Conservation (phyloP, 2,113 vertebrate species). For the Zosterops hypoxanthus region DNA sequence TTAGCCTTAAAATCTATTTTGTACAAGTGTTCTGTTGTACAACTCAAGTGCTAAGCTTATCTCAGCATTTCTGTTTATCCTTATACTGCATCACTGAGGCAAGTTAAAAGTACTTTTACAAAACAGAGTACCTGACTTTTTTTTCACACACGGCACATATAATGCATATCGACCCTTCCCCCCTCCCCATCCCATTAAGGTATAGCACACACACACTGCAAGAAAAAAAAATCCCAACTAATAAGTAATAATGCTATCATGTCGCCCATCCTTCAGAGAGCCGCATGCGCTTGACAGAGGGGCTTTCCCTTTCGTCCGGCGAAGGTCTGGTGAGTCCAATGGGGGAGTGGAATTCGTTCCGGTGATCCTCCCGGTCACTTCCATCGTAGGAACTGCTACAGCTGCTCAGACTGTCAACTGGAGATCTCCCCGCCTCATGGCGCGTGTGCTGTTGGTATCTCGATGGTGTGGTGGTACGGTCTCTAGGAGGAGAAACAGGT, state of each 20-base stretch:
- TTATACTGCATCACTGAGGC: conserved; percentile 95
- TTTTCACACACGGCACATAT: conserved; percentile 91
- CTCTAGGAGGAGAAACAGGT: conserved; percentile 99
- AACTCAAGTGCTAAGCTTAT: conserved; percentile 94
- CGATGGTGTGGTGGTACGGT: conserved; percentile 94
- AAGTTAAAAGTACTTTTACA: conserved; percentile 97
- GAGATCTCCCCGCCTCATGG: conserved; percentile 97
- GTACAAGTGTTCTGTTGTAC: conserved; percentile 94
- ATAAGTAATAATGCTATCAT: conserved; percentile 89
- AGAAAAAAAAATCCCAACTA: conserved; percentile 74
- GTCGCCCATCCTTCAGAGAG: conserved; percentile 99
- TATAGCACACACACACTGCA: conserved; percentile 92
- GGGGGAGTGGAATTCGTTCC: conserved; percentile 97
- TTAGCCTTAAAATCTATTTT: conserved; percentile 95
- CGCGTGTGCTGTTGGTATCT: conserved; percentile 92
- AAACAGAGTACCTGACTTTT: conserved; percentile 99
- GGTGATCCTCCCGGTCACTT: conserved; percentile 96
- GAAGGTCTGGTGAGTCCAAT: conserved; percentile 95
- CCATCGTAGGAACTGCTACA: conserved; percentile 98
- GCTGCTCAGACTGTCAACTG: conserved; percentile 98
- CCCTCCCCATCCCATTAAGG: conserved; percentile 87
- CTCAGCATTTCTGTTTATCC: conserved; percentile 87
- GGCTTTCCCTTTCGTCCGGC: conserved; percentile 96
- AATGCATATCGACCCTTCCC: conserved; percentile 93
- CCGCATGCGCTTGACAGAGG: conserved; percentile 96